Conservation (phyloP, 2,888 invertebrate species). For the Dryococelus australis region DNA sequence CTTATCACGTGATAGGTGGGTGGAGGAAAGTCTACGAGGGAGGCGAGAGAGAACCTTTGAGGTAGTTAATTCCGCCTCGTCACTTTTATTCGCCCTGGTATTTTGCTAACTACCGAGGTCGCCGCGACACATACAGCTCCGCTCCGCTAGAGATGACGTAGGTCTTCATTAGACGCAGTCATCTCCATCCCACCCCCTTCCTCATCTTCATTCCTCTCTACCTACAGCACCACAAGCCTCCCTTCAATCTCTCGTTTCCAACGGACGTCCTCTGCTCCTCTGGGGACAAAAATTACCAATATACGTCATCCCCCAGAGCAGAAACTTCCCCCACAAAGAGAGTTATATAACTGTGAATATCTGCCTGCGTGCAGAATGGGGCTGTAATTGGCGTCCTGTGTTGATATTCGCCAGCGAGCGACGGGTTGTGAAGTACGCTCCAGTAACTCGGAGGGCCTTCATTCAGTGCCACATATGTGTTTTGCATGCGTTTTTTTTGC, state of each 20-base stretch:
- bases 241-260: not conserved
- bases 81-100: not conserved
- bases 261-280: not conserved
- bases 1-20: not conserved
- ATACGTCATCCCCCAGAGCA: not conserved
- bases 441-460: no score
- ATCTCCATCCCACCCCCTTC: not conserved
- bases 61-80: not conserved
- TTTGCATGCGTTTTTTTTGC: no score
- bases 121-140: not conserved
- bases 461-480: no score
- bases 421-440: not conserved
- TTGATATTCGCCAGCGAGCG: not conserved
- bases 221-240: not conserved
- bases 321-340: not conserved
- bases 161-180: not conserved
- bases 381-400: not conserved
- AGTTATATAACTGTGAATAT: not conserved
- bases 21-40: not conserved
- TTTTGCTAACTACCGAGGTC: not conserved
- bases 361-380: not conserved
- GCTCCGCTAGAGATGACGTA: not conserved
- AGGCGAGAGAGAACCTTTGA: not conserved
- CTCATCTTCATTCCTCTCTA: no score
- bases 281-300: not conserved